Evolutionary conservation across 2,888 invertebrate genomes (phyloP), one percentile per base, ranked within the genome.

Genomic region (Agrotis ipsilon): DNA sequence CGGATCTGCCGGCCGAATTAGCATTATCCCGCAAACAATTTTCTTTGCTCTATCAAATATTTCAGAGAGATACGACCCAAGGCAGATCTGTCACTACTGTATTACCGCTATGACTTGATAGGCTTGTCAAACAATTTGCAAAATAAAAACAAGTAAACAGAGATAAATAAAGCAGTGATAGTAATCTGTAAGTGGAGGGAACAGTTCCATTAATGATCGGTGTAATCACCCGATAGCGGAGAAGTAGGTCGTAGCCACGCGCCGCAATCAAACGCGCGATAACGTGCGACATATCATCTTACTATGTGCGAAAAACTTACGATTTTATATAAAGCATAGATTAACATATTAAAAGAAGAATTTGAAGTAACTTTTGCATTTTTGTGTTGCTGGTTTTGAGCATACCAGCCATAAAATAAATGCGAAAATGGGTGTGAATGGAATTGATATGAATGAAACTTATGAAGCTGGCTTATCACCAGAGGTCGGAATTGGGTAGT

Each of bases 221-320:
- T 62, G 67, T 68, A 81, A 84, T 79, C 83, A 62, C 60, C 52
- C 68, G 76, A 76, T 76, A 68, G 62, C 55, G 49, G 13, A 55
- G 45, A 83, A 78, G 74, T 85, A 58, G 85, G 83, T 76, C 83
- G 58, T 24, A 19, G 46, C 63, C 64, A 60, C 71, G 71, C 70
- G 77, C 62, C 61, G 61, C 68, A 75, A 77, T 77, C 74, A 66
- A 59, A 72, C 27, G 65, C 49, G 62, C 72, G 82, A 84, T 84
- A 82, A 72, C 48, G 60, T 27, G 3, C 14, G 55, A 39, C 39
- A 39, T 39, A 11, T 6, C 32, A 16, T 49, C 69, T 58, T 62
- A 52, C 65, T 4, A 19, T 59, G 49, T 24, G 55, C 54, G n/a
- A 49, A 64, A 21, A 16, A 16, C 3, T 13, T 16, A 13, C 6